Evolutionary conservation across 2,113 vertebrate genomes (phyloP), one percentile per base, ranked within the genome.

Genomic region (Coptodon bakossiorum): DNA sequence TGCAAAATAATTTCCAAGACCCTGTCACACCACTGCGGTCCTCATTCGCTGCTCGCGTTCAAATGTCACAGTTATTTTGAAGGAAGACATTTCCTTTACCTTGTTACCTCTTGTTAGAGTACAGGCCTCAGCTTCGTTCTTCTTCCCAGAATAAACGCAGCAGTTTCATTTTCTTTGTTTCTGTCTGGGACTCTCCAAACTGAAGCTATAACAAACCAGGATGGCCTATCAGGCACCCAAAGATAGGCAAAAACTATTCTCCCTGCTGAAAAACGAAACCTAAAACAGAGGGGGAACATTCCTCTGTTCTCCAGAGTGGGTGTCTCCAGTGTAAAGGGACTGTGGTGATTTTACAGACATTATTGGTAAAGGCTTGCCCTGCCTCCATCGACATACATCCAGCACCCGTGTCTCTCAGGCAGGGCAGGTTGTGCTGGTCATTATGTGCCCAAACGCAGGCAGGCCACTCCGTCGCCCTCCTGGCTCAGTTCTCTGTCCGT

Each of bases 301-400:
- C 89, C 92, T 90, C 91, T 85, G 91, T 84, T 92, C 78, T 93
- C 82, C 76, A 93, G 89, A 90, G 89, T 81, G 86, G 83, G 85
- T 85, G 92, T 93, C 95, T 96, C 95, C 95, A 94, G 95, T 94
- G 94, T 95, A 96, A 95, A 95, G 94, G 95, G 93, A 95, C 94
- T 88, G 90, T 94, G 91, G 94, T 95, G 91, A 92, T 90, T 90
- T 92, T 94, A 95, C 92, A 96, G 95, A 94, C 92, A 82, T 94
- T 79, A 81, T 88, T 87, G 57, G 79, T 82, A 24, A 90, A 87
- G 84, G 90, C 93, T 91, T 87, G 88, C 86, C 90, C 89, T 83
- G 89, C 88, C 92, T 66, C 68, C 31, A 7, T 53, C 88, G 61
- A 81, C 71, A 22, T 56, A 19, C 57, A 27, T 56, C 53, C 57